A percentile compares a stretch with the other conserved stretches of the same genome.
Conservation (phyloP, 2,888 invertebrate species). For the Urechis unicinctus region DNA sequence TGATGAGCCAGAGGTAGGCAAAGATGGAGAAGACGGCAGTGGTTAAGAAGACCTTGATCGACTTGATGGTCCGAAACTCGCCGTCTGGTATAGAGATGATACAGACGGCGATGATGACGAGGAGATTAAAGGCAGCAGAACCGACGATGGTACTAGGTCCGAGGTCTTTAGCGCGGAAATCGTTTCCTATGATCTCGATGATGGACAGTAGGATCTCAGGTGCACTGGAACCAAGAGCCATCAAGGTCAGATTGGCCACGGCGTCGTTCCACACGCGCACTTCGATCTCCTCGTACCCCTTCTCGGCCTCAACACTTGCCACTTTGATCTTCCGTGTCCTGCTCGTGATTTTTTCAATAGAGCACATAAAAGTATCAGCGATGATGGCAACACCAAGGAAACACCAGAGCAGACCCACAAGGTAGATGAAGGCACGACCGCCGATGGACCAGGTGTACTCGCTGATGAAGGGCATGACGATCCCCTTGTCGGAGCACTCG, state of each 20-base stretch:
- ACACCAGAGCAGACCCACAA: constrained; percentile 55
- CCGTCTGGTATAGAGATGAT: constrained; percentile 52
- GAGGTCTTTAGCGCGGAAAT: constrained; percentile 52
- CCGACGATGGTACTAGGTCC: constrained; percentile 59
- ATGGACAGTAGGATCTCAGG: constrained; percentile 57
- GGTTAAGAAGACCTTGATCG: constrained; percentile 52
- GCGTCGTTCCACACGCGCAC: constrained; percentile 50
- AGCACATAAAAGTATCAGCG: constrained; percentile 59
- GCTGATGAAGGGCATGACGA: constrained; percentile 52
- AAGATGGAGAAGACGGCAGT: constrained; percentile 52
- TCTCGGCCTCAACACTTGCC: constrained; percentile 25
- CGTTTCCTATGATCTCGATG: constrained; percentile 54
- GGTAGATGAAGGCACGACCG: constrained; percentile 51
- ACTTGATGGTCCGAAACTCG: constrained; percentile 49
- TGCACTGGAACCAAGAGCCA: constrained; percentile 58
- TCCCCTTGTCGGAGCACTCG: constrained; percentile 44
- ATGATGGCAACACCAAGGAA: constrained; percentile 58
- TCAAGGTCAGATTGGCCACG: constrained; percentile 57
- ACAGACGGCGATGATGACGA: constrained; percentile 57
- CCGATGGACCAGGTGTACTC: constrained; percentile 53
- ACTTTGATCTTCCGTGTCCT: constrained; percentile 51
- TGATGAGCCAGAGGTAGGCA: constrained; percentile 59
- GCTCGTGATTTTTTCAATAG: constrained; percentile 58
- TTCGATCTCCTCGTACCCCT: constrained; percentile 50
- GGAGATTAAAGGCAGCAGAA: constrained; percentile 58